phyloP scores from a whole-genome alignment of 2,888 invertebrate species.

The Eupithecia dodoneata region DNA sequence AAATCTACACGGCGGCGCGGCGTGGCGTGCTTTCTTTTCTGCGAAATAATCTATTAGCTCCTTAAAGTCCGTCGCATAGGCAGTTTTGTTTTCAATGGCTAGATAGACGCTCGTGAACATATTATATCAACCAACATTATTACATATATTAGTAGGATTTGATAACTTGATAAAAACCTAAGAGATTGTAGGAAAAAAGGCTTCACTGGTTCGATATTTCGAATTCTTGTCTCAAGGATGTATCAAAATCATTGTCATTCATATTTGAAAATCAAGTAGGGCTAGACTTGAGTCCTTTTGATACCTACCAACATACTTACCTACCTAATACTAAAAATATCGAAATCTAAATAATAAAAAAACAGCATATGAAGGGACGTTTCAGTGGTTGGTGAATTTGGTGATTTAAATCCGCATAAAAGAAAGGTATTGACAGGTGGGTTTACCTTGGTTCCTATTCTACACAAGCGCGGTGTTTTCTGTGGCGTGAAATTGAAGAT shows the following conservation, averaged over 20 bases:
- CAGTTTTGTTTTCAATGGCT: too few species aligned
- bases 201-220: too few species aligned
- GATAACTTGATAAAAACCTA: too few species aligned
- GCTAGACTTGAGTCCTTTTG: not conserved
- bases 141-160: too few species aligned
- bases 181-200: too few species aligned
- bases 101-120: too few species aligned
- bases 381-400: not conserved
- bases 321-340: not conserved
- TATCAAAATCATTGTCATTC: not conserved
- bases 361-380: not conserved
- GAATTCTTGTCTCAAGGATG: too few species aligned
- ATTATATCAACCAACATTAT: too few species aligned
- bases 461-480: slow-evolving; percentile 44
- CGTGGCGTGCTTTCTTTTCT: too few species aligned
- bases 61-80: too few species aligned
- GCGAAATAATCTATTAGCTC: too few species aligned
- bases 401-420: slow-evolving; percentile 19
- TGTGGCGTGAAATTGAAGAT: slow-evolving; percentile 56
- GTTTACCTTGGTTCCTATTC: slow-evolving; percentile 34
- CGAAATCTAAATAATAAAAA: not conserved
- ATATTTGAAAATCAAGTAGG: not conserved
- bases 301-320: not conserved
- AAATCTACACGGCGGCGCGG: too few species aligned
- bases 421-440: slow-evolving; percentile 27